Evolutionary conservation across 2,113 vertebrate genomes (phyloP).

Genomic region (Cichladusa arquata): DNA sequence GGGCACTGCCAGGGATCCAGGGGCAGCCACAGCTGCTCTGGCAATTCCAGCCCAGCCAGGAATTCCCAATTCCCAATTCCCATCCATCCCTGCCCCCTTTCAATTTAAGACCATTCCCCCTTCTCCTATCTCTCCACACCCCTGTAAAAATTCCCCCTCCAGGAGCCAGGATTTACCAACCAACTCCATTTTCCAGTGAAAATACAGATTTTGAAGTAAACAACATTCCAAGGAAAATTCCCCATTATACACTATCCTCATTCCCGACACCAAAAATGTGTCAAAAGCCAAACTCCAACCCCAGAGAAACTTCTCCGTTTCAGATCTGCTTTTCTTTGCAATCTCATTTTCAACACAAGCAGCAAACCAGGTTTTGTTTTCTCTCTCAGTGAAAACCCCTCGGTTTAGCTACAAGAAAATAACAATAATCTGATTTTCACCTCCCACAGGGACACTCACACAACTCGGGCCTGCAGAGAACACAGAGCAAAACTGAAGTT

Average conservation of each 20-base stretch:
- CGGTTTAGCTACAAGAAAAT: neutral
- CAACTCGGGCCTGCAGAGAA: neutral
- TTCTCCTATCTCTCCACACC: neutral
- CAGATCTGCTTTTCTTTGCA: neutral
- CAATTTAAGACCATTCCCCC: neutral
- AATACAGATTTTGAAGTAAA: fast-evolving
- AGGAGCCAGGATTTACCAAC: neutral
- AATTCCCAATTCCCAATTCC: neutral
- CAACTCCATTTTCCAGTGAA: neutral
- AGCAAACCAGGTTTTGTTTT: neutral
- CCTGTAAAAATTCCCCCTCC: neutral
- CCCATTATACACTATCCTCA: fast-evolving
- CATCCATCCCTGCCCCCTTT: neutral
- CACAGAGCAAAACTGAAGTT: neutral
- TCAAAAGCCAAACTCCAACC: neutral
- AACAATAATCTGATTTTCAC: neutral
- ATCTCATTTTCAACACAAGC: neutral
- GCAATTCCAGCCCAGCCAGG: neutral
- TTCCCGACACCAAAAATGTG: fast-evolving
- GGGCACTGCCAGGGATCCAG: neutral
- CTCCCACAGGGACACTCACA: neutral
- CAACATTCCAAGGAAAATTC: too few relatives aligned
- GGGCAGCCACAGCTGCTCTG: too few relatives aligned
- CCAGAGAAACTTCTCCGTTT: neutral
- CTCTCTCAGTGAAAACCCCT: neutral